Evolutionary conservation across 2,113 vertebrate genomes (phyloP).

Genomic region (Perccottus glenii): DNA sequence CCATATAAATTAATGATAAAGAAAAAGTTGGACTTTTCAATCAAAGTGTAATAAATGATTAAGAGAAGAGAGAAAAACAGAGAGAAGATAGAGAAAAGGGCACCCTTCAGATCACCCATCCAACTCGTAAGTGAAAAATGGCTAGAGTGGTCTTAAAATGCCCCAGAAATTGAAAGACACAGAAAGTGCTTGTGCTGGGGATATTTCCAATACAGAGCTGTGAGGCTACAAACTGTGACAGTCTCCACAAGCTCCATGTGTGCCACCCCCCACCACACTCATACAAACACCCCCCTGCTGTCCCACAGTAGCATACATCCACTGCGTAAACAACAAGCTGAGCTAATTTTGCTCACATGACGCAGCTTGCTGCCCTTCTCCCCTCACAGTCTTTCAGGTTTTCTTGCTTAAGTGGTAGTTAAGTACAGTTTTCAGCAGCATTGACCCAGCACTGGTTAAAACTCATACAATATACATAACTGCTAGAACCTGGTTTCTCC

Average conservation of each 20-base stretch:
- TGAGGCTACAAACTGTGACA: conserved; percentile 48
- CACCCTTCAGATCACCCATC: too few relatives aligned
- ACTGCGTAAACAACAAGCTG: conserved; percentile 70
- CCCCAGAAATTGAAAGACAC: conserved; percentile 12
- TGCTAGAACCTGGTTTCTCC: conserved; percentile 18
- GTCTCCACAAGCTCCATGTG: conserved; percentile 39
- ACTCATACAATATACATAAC: conserved; percentile 4
- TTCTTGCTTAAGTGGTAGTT: conserved; percentile 26
- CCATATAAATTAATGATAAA: too few relatives aligned
- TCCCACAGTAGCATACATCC: conserved; percentile 64
- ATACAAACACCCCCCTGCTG: conserved; percentile 36
- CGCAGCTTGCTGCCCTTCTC: conserved; percentile 16
- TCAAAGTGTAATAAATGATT: too few relatives aligned
- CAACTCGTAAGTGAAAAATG: too few relatives aligned
- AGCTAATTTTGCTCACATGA: conserved; percentile 76
- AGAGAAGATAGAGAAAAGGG: not conserved
- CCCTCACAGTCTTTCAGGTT: conserved; percentile 15
- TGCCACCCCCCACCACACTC: conserved; percentile 20
- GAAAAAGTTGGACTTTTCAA: too few relatives aligned
- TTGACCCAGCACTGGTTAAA: conserved; percentile 27
- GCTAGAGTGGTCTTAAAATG: not conserved
- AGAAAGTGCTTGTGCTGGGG: conserved; percentile 16
- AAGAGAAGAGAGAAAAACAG: too few relatives aligned
- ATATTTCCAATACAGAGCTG: conserved; percentile 49
- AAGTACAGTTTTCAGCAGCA: conserved; percentile 32